Conservation (phyloP, 2,888 invertebrate genomes). For the Girardia tigrina region DNA sequence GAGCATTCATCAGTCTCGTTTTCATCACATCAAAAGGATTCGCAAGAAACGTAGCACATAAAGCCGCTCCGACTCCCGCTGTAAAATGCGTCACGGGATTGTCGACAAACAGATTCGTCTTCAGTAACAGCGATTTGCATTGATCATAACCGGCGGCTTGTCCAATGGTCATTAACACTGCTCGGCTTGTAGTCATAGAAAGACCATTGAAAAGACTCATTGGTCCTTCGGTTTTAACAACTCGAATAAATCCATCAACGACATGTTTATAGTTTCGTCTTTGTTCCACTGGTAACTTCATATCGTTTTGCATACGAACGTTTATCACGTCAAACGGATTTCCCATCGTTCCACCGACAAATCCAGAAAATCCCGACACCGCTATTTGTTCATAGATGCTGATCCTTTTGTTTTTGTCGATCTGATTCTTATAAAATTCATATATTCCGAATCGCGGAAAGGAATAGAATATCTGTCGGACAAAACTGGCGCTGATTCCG, state of each 20-base stretch:
- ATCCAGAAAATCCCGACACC: conserved; percentile 70
- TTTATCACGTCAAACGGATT: conserved; percentile 90
- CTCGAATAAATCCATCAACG: conserved; percentile 71
- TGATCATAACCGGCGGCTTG: conserved; percentile 92
- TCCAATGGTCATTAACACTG: conserved; percentile 85
- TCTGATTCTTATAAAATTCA: conserved; percentile 56
- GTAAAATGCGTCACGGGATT: conserved; percentile 73
- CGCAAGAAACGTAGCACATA: not conserved
- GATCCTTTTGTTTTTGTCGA: conserved; percentile 51
- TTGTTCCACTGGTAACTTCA: conserved; percentile 69
- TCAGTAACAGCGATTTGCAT: conserved; percentile 63
- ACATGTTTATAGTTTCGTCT: conserved; percentile 82
- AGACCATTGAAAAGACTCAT: conserved; percentile 71
- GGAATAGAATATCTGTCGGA: conserved; percentile 77
- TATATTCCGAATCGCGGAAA: conserved; percentile 69
- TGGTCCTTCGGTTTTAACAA: conserved; percentile 64
- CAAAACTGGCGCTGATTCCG: conserved; percentile 80
- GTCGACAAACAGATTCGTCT: conserved; percentile 62
- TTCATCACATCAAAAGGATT: conserved; percentile 61
- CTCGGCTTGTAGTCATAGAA: conserved; percentile 72
- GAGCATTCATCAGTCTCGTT: conserved; percentile 91
- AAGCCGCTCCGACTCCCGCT: conserved; percentile 55
- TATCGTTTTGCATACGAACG: conserved; percentile 96
- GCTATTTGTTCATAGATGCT: conserved; percentile 61
- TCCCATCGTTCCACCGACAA: conserved; percentile 76